Base-by-base conservation (phyloP, 2,888 invertebrate species). In the Patella depressa region DNA sequence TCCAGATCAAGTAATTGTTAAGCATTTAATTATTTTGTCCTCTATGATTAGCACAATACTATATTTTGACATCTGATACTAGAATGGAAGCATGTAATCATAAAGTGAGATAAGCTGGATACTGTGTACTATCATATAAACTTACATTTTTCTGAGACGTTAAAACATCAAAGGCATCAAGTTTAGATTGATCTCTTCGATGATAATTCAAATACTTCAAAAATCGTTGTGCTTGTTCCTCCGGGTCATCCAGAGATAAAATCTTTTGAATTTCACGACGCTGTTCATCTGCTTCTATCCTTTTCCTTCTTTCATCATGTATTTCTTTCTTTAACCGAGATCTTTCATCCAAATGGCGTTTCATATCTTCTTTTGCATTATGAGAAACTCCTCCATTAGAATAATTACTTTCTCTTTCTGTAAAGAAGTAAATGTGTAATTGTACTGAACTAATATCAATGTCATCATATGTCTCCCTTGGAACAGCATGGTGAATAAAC, bases 161-260 rank as follows among this genome's bases (percentile, higher is more conserved):
- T 65, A 65, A 24, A 19, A 65, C 24, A 65, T 65, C 65, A 65
- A 65, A 65, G 14, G 65, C 65, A 24, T 19, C 65, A n/a, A 24
- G 65, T 19, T 65, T 65, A 34, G 65, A 29, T 74, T 15, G 34
- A 19, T 76, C 55, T 69, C 53, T 71, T n/a, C 24, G 2, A 65
- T 65, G 65, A 45, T 72, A 65, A 55, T 57, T 81, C 17, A 87
- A 75, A 11, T 85, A 75, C 15, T 82, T 81, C 34, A 88, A 75
- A 74, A 89, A 87, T 59, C 86, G 78, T n/a, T 83, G 74, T 15
- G 85, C 83, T 75, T 88, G 87, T 69, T 88, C 88, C 53, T 84
- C 77, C 3, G 86, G 85, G 79, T 88, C 87, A 72, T 87, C 84
- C 29, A 89, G 55, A 1, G 85, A 84, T 34, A 88, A 76, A 12